These are phyloP conservation scores for Pangasianodon gigas DNA, from an alignment of 2,113 vertebrate genomes.

Conservation along the genomic window DNA sequence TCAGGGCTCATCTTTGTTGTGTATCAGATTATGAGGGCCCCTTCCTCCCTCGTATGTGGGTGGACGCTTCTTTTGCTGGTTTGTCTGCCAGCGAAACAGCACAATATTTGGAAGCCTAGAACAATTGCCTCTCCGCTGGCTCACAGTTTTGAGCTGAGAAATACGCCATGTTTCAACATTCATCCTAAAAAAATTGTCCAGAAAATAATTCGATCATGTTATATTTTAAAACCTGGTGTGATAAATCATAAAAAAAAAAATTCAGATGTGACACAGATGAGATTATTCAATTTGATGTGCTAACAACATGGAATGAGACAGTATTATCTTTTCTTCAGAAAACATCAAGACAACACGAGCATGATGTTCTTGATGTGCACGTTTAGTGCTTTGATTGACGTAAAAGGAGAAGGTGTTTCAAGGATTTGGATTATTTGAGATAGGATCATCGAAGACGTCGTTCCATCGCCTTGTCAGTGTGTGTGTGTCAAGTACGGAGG, in stretches of 20 bases:
- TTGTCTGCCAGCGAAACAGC: constrained; percentile 51
- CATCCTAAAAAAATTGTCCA: background rate
- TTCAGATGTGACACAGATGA: constrained; percentile 20
- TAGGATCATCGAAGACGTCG: constrained; percentile 61
- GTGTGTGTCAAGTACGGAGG: constrained; percentile 63
- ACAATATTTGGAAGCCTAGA: constrained; percentile 53
- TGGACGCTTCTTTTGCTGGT: constrained; percentile 55
- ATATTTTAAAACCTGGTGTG: constrained; percentile 33
- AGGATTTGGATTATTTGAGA: constrained; percentile 48
- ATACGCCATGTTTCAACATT: constrained; percentile 28
- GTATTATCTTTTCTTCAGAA: constrained; percentile 25
- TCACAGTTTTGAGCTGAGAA: constrained; percentile 33
- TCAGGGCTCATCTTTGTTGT: constrained; percentile 61
- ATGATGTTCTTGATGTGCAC: constrained; percentile 33
- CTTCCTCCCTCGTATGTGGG: constrained; percentile 57
- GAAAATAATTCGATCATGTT: background rate
- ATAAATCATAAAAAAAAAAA: background rate
- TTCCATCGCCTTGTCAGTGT: constrained; percentile 61
- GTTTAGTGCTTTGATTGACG: constrained; percentile 40
- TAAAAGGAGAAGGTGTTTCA: constrained; percentile 25
- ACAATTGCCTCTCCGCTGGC: constrained; percentile 36
- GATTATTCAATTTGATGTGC: constrained; percentile 13
- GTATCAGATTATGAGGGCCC: constrained; percentile 58
- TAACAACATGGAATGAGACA: constrained; percentile 17
- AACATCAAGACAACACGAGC: constrained; percentile 30